Percentiles rank a stretch among this genome's conserved stretches.
Evolutionary conservation across 2,888 invertebrate species (phyloP).

Genomic region (Gandaritis pyraliata): DNA sequence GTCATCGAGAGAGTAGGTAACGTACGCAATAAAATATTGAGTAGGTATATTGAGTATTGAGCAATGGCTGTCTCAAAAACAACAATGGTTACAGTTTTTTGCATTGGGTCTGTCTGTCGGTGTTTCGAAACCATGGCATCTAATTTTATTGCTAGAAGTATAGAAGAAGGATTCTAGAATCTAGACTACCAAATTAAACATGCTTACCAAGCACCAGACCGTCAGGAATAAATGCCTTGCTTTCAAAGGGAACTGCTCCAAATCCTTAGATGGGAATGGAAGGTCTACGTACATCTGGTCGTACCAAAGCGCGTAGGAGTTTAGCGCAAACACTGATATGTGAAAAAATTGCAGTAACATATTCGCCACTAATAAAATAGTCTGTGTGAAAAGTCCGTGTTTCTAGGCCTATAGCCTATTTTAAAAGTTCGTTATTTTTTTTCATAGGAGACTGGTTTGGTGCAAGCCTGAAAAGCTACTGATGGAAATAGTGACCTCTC

Average conservation of each 20-base stretch:
- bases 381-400: too few relatives aligned
- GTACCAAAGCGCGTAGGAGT: constrained; percentile 63
- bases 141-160: too few relatives aligned
- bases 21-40: too few relatives aligned
- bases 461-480: not conserved
- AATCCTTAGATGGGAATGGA: constrained; percentile 54
- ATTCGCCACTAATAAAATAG: not conserved
- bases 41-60: too few relatives aligned
- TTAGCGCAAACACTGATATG: constrained; percentile 52
- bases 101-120: too few relatives aligned
- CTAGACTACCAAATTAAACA: not conserved
- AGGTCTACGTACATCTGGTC: constrained; percentile 66
- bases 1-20: too few relatives aligned
- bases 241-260: constrained; percentile 58
- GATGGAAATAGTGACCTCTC: not conserved
- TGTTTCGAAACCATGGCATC: too few relatives aligned
- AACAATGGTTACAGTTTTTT: too few relatives aligned
- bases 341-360: constrained; percentile 57
- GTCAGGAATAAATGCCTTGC: constrained; percentile 65
- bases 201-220: constrained; percentile 70
- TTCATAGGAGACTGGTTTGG: not conserved
- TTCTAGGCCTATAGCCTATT: not conserved
- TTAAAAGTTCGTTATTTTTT: not conserved
- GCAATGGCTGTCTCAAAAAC: too few relatives aligned
- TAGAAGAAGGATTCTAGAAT: too few relatives aligned